Percentiles rank a stretch among this genome's conserved stretches.
These are phyloP conservation scores for Thaumatotibia leucotreta DNA, from an alignment of 1,140 invertebrate genomes.

Conservation along the genomic window DNA sequence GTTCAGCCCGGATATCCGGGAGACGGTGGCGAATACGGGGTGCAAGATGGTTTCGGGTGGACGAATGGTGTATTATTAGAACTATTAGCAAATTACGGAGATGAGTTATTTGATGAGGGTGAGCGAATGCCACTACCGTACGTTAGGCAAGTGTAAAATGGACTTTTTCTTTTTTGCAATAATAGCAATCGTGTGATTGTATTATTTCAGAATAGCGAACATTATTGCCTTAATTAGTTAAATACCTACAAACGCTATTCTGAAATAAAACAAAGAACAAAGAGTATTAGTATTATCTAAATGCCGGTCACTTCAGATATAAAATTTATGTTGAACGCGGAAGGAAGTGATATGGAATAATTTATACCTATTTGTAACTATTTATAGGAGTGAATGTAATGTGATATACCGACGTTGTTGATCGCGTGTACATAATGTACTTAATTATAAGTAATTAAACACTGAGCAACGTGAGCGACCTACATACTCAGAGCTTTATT, in stretches of 20 bases:
- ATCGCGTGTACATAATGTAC: not conserved
- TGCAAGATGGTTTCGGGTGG: slow-evolving; percentile 96
- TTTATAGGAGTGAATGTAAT: not conserved
- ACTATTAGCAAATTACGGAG: slow-evolving; percentile 82
- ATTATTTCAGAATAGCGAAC: not conserved
- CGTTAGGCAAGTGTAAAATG: slow-evolving; percentile 26
- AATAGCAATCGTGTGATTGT: too few species aligned
- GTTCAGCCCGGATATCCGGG: slow-evolving; percentile 83
- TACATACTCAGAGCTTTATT: not conserved
- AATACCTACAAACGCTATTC: not conserved
- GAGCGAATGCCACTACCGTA: slow-evolving; percentile 12
- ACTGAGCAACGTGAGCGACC: not conserved
- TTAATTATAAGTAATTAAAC: not conserved
- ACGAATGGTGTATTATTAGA: slow-evolving; percentile 92
- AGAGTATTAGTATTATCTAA: not conserved
- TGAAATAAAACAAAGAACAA: not conserved
- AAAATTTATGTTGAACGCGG: not conserved
- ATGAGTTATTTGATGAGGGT: slow-evolving; percentile 33
- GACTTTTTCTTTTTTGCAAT: not conserved
- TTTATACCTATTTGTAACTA: not conserved
- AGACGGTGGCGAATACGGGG: slow-evolving; percentile 92
- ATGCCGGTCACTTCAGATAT: not conserved
- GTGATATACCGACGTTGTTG: not conserved
- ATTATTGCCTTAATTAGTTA: not conserved
- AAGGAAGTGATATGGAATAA: not conserved